Conservation (phyloP, 2,113 vertebrate species). For the Hemichromis elongatus region DNA sequence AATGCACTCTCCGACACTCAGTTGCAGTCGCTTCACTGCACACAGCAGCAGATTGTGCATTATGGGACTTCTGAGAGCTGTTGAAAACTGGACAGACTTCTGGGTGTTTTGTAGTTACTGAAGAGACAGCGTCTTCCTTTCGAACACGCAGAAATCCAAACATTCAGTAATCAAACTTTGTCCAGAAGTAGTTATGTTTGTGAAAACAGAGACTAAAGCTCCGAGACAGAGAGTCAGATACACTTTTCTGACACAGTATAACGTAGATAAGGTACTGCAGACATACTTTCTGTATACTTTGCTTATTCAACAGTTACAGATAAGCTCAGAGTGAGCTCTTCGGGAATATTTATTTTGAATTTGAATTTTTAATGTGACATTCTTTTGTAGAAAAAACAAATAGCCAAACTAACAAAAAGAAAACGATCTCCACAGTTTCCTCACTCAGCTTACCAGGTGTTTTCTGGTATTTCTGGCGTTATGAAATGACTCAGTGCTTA, state of each 20-base stretch:
- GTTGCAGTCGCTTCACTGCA: background rate
- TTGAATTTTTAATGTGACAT: background rate
- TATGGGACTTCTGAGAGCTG: background rate
- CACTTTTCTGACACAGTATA: background rate
- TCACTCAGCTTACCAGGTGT: background rate
- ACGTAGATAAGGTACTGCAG: background rate
- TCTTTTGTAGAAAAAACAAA: background rate
- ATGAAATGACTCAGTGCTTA: background rate
- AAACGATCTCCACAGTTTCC: background rate
- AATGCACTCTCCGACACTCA: background rate
- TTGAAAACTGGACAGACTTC: background rate
- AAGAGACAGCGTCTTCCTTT: background rate
- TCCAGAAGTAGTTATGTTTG: background rate
- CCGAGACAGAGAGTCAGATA: background rate
- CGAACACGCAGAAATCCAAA: background rate
- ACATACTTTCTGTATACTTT: background rate
- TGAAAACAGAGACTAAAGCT: background rate
- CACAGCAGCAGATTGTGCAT: background rate
- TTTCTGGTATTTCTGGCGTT: background rate
- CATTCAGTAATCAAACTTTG: background rate
- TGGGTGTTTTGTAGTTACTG: background rate
- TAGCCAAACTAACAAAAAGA: background rate
- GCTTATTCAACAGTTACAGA: background rate
- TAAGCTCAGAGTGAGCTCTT: background rate
- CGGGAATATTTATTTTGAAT: background rate